Base-by-base conservation (phyloP, 1,140 invertebrate genomes). In the Wasmannia auropunctata region DNA sequence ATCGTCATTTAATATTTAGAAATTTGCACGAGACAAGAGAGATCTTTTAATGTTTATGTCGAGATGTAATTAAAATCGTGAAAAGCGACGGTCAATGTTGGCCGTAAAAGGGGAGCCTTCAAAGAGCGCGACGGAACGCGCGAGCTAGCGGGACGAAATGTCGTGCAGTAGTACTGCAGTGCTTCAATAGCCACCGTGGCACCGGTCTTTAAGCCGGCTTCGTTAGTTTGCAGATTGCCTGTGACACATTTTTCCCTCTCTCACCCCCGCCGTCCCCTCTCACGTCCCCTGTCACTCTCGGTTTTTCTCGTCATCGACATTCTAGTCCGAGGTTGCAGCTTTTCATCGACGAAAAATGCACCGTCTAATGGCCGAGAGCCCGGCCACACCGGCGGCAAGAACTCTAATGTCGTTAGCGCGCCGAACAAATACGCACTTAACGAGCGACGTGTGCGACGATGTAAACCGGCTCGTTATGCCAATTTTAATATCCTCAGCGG, bases 171-270 rank as follows among this genome's bases (percentile, higher is more conserved):
- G 19, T 63, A 43, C 22, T n/a, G 43, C n/a, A 62, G 22, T 54
- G 56, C 43, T 85, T 63, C 31, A 37, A 10, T 43, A 43, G 25
- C 37, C 22, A n/a, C 43, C 46, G 22, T 40, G 46, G 34, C 72
- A 72, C 34, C 28, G 46, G 31, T 77, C 49, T 85, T 85, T 81
- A 80, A 80, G 37, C 22, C n/a, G 31, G 60, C 60, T 86, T 81
- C 63, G 51, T 86, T 81, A 86, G 28, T 70, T n/a, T 49, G 43
- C 40, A 86, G 84, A 67, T 86, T 80, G 84, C 62, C 62, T 43
- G 46, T 80, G 63, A 80, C 76, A 58, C 37, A 67, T 80, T 67
- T 86, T 86, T 49, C 31, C n/a, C 40, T 46, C 16, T 60, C 49
- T 69, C 5, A 43, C 22, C 11, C 40, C 11, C 40, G 5, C 25